A percentile compares a stretch with the other conserved stretches of the same genome.
These are phyloP conservation scores for Recurvirostra avosetta DNA, from an alignment of 2,113 vertebrate genomes.

Conservation along the genomic window DNA sequence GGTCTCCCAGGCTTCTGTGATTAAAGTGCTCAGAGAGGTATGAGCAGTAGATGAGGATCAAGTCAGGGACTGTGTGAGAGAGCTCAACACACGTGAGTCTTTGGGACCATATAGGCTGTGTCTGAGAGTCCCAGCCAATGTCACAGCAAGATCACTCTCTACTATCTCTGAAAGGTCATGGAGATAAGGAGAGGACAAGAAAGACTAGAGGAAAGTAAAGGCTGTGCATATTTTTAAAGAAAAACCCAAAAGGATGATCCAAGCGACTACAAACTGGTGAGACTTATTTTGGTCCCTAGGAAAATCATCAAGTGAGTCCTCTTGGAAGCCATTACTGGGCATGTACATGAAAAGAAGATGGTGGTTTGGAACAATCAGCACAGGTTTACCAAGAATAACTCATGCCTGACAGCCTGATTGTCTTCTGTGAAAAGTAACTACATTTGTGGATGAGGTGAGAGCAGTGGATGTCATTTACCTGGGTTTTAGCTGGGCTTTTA, in stretches of 20 bases:
- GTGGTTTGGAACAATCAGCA: background rate
- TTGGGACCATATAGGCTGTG: background rate
- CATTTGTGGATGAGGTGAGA: background rate
- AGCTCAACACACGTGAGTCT: background rate
- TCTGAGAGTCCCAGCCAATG: background rate
- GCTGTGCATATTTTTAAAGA: background rate
- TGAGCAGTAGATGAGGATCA: background rate
- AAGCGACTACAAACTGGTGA: background rate
- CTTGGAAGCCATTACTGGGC: background rate
- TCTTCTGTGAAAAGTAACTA: background rate
- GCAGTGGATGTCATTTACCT: background rate
- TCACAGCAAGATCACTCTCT: background rate
- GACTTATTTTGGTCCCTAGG: background rate
- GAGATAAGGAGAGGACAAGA: fast-evolving
- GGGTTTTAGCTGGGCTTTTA: background rate
- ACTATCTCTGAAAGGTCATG: background rate
- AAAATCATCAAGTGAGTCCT: background rate
- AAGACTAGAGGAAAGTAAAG: background rate
- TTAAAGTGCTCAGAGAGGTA: background rate
- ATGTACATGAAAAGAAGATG: background rate
- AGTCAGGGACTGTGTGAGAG: background rate
- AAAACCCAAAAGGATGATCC: background rate
- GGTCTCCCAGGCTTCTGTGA: background rate
- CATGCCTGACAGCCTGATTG: background rate
- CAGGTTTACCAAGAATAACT: background rate